phyloP scores from a whole-genome alignment of 2,113 vertebrate genomes.

The Catharus fuscescens region DNA sequence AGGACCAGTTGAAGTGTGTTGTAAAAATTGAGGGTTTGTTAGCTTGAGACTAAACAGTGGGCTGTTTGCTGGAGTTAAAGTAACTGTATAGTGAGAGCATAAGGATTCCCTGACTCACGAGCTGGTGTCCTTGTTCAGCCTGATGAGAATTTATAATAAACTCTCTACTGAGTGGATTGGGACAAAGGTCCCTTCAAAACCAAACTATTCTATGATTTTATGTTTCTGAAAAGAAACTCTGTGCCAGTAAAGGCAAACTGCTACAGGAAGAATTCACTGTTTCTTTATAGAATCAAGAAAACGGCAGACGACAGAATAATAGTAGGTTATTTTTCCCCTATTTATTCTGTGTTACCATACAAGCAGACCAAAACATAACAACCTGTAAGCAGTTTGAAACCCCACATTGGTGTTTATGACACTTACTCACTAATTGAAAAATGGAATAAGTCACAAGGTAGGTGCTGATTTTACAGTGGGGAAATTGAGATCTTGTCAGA shows the following conservation, averaged over 20 bases:
- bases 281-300: not conserved
- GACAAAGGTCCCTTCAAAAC: not conserved
- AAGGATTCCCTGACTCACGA: not conserved
- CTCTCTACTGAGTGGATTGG: accelerated
- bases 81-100: accelerated
- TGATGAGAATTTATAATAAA: not conserved
- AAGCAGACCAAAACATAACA: not conserved
- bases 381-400: not conserved
- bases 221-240: not conserved
- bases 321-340: accelerated
- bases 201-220: not conserved
- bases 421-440: not conserved
- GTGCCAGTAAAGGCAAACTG: not conserved
- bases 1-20: not conserved
- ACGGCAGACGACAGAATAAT: not conserved
- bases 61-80: not conserved
- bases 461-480: not conserved
- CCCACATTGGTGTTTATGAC: not conserved
- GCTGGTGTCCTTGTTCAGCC: not conserved
- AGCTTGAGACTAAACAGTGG: not conserved
- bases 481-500: not conserved
- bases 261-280: not conserved
- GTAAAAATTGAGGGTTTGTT: not conserved
- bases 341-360: not conserved
- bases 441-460: not conserved